Evolutionary conservation across 2,888 invertebrate species (phyloP).

Genomic region (Galerucella pusilla): DNA sequence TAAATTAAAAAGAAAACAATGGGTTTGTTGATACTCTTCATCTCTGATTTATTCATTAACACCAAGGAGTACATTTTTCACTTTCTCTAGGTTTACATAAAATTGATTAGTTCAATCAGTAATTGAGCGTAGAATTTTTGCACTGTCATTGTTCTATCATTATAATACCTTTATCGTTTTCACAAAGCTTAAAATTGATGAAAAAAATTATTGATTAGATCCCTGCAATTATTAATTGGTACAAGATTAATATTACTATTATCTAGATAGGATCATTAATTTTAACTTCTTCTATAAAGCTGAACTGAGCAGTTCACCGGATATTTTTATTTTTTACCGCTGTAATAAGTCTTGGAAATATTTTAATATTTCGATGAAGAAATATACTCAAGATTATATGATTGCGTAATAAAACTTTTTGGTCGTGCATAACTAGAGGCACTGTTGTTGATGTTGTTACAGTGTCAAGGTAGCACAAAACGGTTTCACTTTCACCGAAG

Average conservation of each 20-base stretch:
- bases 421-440: conserved; percentile 37
- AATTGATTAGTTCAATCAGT: neutral
- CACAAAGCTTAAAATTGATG: neutral
- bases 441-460: conserved; percentile 40
- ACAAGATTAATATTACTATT: no score
- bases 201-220: no score
- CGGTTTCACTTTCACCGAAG: conserved; percentile 55
- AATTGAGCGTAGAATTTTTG: neutral
- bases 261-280: no score
- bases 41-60: conserved; percentile 15
- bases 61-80: conserved; percentile 6
- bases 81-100: conserved; percentile 12
- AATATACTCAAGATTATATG: conserved; percentile 28
- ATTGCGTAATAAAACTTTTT: conserved; percentile 38
- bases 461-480: conserved; percentile 50
- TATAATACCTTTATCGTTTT: neutral
- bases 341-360: conserved; percentile 4
- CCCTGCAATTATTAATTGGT: no score
- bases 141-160: neutral
- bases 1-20: conserved; percentile 35
- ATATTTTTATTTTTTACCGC: neutral
- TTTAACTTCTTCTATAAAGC: no score
- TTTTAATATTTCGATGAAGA: conserved; percentile 18
- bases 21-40: conserved; percentile 4
- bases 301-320: neutral